Evolutionary conservation across 2,888 invertebrate species (phyloP).

Genomic region (Adineta ricciae): DNA sequence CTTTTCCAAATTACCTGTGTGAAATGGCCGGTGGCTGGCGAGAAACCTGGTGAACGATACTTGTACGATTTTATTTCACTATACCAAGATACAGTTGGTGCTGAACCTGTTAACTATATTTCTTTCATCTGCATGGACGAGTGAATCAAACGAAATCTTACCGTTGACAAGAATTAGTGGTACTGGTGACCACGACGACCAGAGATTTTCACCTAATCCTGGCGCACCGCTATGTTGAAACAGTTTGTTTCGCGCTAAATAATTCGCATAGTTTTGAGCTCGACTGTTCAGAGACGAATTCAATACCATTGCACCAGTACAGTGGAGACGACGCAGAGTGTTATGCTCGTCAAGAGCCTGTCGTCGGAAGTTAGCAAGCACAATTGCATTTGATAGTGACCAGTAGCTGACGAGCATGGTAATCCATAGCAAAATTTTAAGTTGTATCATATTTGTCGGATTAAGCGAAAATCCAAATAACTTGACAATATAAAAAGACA

Average conservation of each 20-base stretch:
- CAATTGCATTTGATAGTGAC: not conserved
- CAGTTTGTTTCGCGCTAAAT: not conserved
- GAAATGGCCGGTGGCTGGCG: no score
- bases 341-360: not conserved
- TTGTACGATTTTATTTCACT: not conserved
- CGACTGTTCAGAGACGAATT: not conserved
- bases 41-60: no score
- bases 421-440: no score
- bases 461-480: no score
- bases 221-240: not conserved
- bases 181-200: not conserved
- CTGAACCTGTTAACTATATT: not conserved
- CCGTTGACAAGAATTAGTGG: not conserved
- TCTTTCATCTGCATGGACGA: not conserved
- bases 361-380: not conserved
- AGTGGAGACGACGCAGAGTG: not conserved
- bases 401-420: no score
- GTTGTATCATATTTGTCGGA: no score
- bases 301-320: not conserved
- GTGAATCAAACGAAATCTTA: not conserved
- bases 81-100: not conserved
- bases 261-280: not conserved
- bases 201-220: not conserved
- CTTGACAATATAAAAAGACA: no score
- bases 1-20: no score